These are phyloP conservation scores for Lampris incognitus DNA, from an alignment of 2,113 vertebrate species.

Conservation along the genomic window DNA sequence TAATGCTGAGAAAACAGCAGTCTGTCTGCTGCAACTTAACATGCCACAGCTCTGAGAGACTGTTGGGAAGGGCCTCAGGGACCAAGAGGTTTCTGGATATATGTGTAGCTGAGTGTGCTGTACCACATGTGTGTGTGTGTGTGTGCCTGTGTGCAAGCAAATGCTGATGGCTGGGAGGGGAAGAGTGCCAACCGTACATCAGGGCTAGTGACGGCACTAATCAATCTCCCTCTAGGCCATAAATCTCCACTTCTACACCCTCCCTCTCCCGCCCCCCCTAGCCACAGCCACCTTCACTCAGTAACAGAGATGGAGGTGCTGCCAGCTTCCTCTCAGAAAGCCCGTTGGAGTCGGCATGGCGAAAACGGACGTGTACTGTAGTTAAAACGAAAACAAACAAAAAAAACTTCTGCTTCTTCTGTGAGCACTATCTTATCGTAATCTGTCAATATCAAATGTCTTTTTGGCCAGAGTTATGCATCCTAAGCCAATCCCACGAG, in stretches of 20 bases:
- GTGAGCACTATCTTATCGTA: constrained; percentile 17
- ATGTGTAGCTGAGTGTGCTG: constrained; percentile 62
- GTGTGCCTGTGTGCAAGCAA: constrained; percentile 51
- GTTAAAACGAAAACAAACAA: constrained; percentile 14
- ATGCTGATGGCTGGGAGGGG: constrained; percentile 64
- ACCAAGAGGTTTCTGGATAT: constrained; percentile 62
- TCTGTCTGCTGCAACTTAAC: constrained; percentile 77
- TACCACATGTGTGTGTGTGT: constrained; percentile 45
- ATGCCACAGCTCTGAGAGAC: constrained; percentile 74
- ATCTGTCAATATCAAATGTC: constrained; percentile 7
- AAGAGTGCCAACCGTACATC: constrained; percentile 82
- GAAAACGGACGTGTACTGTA: constrained; percentile 16
- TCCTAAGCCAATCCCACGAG: not conserved
- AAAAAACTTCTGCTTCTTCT: constrained; percentile 26
- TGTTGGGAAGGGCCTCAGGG: constrained; percentile 73
- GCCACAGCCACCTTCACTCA: constrained; percentile 71
- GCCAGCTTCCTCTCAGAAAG: constrained; percentile 69
- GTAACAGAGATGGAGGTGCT: constrained; percentile 63
- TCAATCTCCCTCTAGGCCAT: constrained; percentile 84
- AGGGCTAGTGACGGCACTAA: constrained; percentile 83
- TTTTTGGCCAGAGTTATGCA: not conserved
- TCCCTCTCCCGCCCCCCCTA: constrained; percentile 21
- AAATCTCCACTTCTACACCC: constrained; percentile 77
- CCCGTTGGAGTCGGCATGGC: constrained; percentile 48
- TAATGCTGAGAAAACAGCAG: constrained; percentile 78